Evolutionary conservation across 2,888 invertebrate genomes (phyloP), one percentile per base, ranked within the genome.

Genomic region (Catocala fraxini): DNA sequence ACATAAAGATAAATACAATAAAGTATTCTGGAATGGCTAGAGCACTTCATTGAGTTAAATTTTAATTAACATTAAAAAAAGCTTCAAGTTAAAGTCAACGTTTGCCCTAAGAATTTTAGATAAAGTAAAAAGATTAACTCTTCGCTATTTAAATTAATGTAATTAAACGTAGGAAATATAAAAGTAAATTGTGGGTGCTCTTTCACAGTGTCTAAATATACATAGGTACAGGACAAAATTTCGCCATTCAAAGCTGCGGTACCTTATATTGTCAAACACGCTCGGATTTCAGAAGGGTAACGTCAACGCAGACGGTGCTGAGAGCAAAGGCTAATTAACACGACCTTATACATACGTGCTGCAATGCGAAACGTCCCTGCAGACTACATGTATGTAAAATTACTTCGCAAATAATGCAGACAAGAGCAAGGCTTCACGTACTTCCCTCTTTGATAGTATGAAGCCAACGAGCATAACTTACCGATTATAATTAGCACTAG

Each of bases 51-150:
- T 13, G 51, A 5, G 45, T 45, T 46, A 35, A 9, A 10, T 45
- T 57, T 57, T 51, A 57, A 57, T 51, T 57, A 51, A 51, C 43
- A 45, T 51, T 45, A 25, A 51, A 51, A 51, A 56, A 35, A 46
- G 57, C 56, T 45, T 45, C 35, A n/a, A 51, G 7, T 35, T 43
- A 25, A 25, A 25, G 25, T 57, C 45, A 51, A 51, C 42, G 42
- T 56, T 56, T 34, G 10, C 41, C 12, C 35, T 39, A 25, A 46
- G 13, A 57, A 51, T 45, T 51, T 57, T n/a, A 25, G 49, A 13
- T 15, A 54, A 49, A 5, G 12, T 45, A 60, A 46, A 49, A 55
- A 43, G 43, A 55, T 43, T 51, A 49, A 46, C 39, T 55, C n/a
- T 35, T n/a, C 11, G 45, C 12, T 49, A 49, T 35, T 10, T 46